A percentile compares a stretch with the other conserved stretches of the same genome.
Conservation (phyloP, 2,888 invertebrate species). For the Idaea biselata region DNA sequence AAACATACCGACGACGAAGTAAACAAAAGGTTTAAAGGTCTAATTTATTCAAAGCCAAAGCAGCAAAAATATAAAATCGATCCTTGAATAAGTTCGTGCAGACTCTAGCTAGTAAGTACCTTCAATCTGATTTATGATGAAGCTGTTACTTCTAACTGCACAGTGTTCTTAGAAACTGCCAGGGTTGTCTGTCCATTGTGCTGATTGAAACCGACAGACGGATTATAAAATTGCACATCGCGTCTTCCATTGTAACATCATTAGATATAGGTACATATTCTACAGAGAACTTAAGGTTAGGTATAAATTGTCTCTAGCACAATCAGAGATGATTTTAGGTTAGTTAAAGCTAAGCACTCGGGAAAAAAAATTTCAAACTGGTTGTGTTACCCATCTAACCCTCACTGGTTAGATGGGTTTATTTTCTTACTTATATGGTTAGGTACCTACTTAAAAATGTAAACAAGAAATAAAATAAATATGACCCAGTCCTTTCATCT, state of each 20-base stretch:
- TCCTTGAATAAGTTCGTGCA: neutral
- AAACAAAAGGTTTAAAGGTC: too few species aligned
- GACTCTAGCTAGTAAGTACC: neutral
- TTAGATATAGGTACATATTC: neutral
- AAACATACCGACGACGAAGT: too few species aligned
- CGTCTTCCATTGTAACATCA: conserved; percentile 12
- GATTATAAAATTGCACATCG: conserved; percentile 18
- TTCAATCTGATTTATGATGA: neutral
- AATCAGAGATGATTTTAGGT: too few species aligned
- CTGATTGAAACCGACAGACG: conserved; percentile 25
- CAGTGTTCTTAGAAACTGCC: conserved; percentile 12
- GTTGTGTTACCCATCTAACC: neutral
- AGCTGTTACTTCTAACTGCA: neutral
- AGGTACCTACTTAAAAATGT: neutral
- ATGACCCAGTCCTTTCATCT: conserved; percentile 19
- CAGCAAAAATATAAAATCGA: neutral
- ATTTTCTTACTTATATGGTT: neutral
- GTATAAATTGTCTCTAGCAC: too few species aligned
- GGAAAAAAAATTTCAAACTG: too few species aligned
- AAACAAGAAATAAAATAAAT: neutral
- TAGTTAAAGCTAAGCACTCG: too few species aligned
- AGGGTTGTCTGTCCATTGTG: conserved; percentile 13
- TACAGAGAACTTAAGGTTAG: too few species aligned
- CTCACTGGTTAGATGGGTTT: neutral
- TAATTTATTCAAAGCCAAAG: too few species aligned